Evolutionary conservation across 2,888 invertebrate species (phyloP), one percentile per base, ranked within the genome.

Genomic region (Drosophila cracens): DNA sequence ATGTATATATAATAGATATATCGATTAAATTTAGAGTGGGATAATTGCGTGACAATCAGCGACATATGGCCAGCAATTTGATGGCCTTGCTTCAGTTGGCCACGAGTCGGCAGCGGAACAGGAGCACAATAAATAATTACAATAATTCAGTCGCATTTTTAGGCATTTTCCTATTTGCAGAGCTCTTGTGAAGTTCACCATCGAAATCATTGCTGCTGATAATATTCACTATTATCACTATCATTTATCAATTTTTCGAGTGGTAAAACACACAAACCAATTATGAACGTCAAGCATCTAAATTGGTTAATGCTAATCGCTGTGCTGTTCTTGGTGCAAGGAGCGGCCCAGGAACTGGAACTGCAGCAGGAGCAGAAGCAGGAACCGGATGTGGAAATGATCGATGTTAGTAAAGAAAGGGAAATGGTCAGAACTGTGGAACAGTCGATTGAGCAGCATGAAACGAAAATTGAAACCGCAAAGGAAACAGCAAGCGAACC

Each of bases 11-110:
- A 40, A 16, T 16, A 25, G 38, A 38, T 52, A 57, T 85, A 85
- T 85, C 86, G 85, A 85, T 85, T 85, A 74, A 79, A 70, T 76
- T 85, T 76, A 70, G 86, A 79, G 67, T 68, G 65, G 72, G 84
- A 81, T 87, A 85, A 85, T 85, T 85, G 88, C 85, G 86, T 87
- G 85, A 87, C 85, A 79, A 87, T 87, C 87, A 79, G 74, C 65
- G 81, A 70, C 79, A 79, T 78, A 77, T 77, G 77, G 64, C 33
- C 63, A 59, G 58, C 62, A 60, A 64, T 65, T 65, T 36, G 51
- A 59, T 85, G 79, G 59, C 65, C 71, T 69, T 69, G 54, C 53
- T 31, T 70, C 81, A 82, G 87, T 83, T 70, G 70, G 43, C 63
- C 70, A 64, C 36, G 46, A 56, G 60, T 58, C 69, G 68, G 64